Conservation (phyloP, 2,113 vertebrate species). For the Chinchilla lanigera region DNA sequence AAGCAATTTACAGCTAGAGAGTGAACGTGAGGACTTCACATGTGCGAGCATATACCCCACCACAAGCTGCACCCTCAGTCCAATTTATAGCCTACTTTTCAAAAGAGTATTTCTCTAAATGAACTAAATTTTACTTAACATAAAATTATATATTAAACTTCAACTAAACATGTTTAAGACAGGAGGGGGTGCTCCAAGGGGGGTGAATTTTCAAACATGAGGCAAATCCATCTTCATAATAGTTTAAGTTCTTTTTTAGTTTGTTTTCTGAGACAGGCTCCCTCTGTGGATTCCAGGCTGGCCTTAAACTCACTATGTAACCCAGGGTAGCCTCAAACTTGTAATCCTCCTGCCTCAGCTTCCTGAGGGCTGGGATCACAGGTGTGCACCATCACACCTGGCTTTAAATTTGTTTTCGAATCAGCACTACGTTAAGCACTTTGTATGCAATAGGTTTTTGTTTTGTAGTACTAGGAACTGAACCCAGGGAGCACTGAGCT, state of each 20-base stretch:
- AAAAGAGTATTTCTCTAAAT: not conserved
- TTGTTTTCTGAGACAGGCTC: not conserved
- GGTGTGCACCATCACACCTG: not conserved
- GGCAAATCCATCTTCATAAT: not conserved
- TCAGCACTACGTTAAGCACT: not conserved
- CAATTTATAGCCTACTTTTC: not conserved
- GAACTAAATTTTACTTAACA: slow-evolving; percentile 15
- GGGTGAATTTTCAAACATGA: not conserved
- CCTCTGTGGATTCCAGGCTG: not conserved
- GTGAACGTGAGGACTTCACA: not conserved
- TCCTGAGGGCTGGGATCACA: not conserved
- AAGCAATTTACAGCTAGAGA: not conserved
- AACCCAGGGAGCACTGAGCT: not conserved
- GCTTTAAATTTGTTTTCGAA: not conserved
- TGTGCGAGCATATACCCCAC: not conserved
- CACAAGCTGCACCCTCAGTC: not conserved
- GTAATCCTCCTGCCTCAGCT: not conserved
- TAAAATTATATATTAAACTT: slow-evolving; percentile 11
- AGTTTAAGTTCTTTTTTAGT: not conserved
- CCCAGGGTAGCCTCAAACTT: not conserved
- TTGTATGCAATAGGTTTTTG: not conserved
- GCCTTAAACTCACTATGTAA: not conserved
- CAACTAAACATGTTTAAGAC: not conserved
- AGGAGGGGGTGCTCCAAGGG: not conserved
- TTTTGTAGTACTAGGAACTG: not conserved